Conservation (phyloP, 2,797 vertebrate genomes). For the Rhyacichthys aspro region DNA sequence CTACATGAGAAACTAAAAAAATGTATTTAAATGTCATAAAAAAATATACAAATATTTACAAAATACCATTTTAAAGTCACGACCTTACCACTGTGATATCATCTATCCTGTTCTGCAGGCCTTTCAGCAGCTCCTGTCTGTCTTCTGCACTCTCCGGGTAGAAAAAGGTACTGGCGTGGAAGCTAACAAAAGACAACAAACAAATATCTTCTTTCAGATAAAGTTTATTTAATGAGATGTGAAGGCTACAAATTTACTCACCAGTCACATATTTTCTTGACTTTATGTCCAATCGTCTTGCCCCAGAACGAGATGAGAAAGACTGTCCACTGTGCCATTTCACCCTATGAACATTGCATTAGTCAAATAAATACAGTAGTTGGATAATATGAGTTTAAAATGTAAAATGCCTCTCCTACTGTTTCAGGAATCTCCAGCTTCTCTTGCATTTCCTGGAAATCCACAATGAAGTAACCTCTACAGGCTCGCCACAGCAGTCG, state of each 20-base stretch:
- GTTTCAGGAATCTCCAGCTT: background rate
- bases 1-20: no score
- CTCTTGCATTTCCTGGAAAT: slow-evolving; percentile 59
- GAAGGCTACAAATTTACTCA: background rate
- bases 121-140: slow-evolving; percentile 60
- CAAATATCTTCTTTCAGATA: background rate
- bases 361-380: background rate
- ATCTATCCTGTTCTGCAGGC: slow-evolving; percentile 75
- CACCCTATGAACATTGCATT: background rate
- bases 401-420: background rate
- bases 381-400: background rate
- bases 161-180: slow-evolving; percentile 2
- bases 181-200: background rate
- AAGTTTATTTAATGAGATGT: no score
- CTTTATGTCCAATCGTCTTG: slow-evolving; percentile 8
- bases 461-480: slow-evolving; percentile 85
- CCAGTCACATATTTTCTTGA: slow-evolving; percentile 41
- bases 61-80: no score
- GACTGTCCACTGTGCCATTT: background rate
- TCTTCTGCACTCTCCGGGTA: slow-evolving; percentile 3
- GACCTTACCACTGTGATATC: slow-evolving; percentile 67
- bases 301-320: slow-evolving; percentile 9
- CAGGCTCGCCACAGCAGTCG: slow-evolving; percentile 87
- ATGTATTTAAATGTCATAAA: no score
- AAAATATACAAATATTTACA: no score